Base-by-base conservation (phyloP, 1,140 invertebrate species). In the Idris sp. region DNA sequence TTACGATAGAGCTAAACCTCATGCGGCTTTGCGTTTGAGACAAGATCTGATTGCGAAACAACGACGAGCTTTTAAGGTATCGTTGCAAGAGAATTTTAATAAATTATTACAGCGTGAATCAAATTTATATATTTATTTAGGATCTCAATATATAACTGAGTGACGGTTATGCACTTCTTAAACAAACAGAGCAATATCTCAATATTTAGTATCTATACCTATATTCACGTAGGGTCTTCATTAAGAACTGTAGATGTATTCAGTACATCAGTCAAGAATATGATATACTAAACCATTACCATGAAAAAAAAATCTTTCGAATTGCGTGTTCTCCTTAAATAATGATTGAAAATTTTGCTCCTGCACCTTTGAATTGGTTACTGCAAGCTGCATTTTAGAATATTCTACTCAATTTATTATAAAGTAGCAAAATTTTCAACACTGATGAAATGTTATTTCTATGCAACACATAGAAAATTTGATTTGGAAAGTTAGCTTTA, bases 11-110 rank as follows among this genome's bases (percentile, higher is more conserved):
- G 72, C 62, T 68, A 43, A 74, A 67, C 62, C 40, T 68, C 33
- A 46, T 67, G 71, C 71, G 71, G 72, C 72, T 74, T 75, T 75
- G 72, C 56, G 72, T 75, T 75, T 68, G 51, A 69, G 43, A 69
- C 43, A 49, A 58, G 62, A 68, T 62, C 41, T 54, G 46, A 56
- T 61, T 61, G 62, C 62, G 71, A 74, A 62, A 68, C 58, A 51
- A 56, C 56, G 26, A 56, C 56, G 33, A 56, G 40, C 19, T 49
- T 49, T 68, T 30, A 58, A 75, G 72, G 72, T 75, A 75, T 69
- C 64, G 43, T 65, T 73, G 54, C 61, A 61, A 73, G n/a, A 38
- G 22, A 65, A 48, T 40, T 61, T 65, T 44, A n/a, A n/a, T n/a
- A 4, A 59, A 36, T 64, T 46, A 40, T 25, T 62, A 58, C 58